These are phyloP conservation scores for Eubasilissa regina DNA, from an alignment of 1,140 invertebrate species.

Conservation along the genomic window DNA sequence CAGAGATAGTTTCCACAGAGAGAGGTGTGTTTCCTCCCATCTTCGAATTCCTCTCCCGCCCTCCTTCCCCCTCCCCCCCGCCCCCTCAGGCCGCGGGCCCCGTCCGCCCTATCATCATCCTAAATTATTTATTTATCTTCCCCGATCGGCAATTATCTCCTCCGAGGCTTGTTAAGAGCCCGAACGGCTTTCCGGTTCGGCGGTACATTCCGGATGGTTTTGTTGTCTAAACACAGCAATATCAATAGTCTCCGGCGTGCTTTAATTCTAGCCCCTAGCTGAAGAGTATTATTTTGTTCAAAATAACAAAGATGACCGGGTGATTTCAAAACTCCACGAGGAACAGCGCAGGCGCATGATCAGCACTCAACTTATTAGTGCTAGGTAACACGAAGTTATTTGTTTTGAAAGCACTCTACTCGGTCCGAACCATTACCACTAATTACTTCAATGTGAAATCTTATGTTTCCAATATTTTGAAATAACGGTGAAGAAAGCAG, in stretches of 20 bases:
- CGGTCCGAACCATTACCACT: too few species aligned
- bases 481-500: too few species aligned
- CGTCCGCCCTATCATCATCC: slow-evolving; percentile 58
- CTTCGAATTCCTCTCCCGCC: slow-evolving; percentile 26
- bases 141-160: slow-evolving; percentile 60
- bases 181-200: slow-evolving; percentile 28
- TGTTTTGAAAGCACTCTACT: too few species aligned
- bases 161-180: slow-evolving; percentile 53
- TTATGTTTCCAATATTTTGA: too few species aligned
- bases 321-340: background rate
- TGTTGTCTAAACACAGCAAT: slow-evolving; percentile 11
- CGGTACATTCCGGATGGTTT: slow-evolving; percentile 4
- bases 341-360: background rate
- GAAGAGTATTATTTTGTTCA: too few species aligned
- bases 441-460: too few species aligned
- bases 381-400: too few species aligned
- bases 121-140: slow-evolving; percentile 61
- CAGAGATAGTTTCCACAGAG: background rate
- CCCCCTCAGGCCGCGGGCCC: slow-evolving; percentile 12
- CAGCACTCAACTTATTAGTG: too few species aligned
- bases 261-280: too few species aligned
- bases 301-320: too few species aligned
- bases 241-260: background rate
- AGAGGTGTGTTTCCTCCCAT: slow-evolving; percentile 10
- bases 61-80: slow-evolving; percentile 11